These are phyloP conservation scores for Emydocephalus ijimae DNA, from an alignment of 2,113 vertebrate species.

Conservation along the genomic window DNA sequence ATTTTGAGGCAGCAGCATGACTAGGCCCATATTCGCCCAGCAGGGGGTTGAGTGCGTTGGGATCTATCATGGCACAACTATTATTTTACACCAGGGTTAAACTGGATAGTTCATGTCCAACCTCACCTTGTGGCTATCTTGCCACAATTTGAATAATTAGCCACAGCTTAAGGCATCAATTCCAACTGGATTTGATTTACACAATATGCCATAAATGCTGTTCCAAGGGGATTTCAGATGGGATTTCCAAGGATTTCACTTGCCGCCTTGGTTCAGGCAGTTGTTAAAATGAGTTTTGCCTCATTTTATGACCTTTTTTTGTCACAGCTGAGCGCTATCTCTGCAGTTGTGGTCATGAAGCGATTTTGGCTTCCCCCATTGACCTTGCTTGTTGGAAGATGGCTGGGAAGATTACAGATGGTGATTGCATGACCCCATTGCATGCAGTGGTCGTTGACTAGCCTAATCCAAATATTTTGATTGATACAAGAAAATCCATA, in stretches of 20 bases:
- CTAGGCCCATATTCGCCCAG: not conserved
- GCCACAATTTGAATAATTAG: not conserved
- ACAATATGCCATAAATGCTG: not conserved
- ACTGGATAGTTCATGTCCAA: too few relatives aligned
- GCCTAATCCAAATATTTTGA: too few relatives aligned
- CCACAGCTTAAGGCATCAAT: not conserved
- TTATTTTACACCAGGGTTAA: not conserved
- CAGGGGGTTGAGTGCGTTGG: not conserved
- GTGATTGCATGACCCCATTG: not conserved
- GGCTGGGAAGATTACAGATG: not conserved
- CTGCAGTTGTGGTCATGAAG: not conserved
- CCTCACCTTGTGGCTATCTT: too few relatives aligned
- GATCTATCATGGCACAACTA: not conserved
- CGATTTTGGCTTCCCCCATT: not conserved
- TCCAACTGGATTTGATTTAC: not conserved
- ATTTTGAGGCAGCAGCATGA: not conserved
- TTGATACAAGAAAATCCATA: too few relatives aligned
- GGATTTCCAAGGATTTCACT: too few relatives aligned
- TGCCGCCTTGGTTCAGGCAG: not conserved
- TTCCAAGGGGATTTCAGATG: not conserved
- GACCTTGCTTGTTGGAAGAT: not conserved
- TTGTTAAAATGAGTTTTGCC: not conserved
- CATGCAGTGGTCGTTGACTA: not conserved
- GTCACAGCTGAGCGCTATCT: not conserved
- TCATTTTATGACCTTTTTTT: not conserved